Percentiles rank a stretch among this genome's conserved stretches.
Evolutionary conservation across 2,888 invertebrate species (phyloP).

Genomic region (Leucophenga maculata): DNA sequence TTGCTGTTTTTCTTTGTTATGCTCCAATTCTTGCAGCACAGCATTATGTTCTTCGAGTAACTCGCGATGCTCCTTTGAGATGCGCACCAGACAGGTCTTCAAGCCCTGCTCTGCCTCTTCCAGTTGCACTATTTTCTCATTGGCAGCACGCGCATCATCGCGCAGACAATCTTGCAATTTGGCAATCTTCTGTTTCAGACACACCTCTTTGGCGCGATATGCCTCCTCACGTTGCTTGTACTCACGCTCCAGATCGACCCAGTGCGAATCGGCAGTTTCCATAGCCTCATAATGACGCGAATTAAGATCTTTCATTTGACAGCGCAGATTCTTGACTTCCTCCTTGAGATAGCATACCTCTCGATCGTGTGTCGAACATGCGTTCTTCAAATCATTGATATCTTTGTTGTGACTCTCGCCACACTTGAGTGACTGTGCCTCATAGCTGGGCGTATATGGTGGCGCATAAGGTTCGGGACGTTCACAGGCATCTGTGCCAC

Average conservation of each 20-base stretch:
- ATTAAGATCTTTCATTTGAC: slow-evolving; percentile 75
- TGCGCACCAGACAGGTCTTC: slow-evolving; percentile 74
- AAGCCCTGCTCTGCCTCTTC: slow-evolving; percentile 76
- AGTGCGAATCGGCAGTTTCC: slow-evolving; percentile 81
- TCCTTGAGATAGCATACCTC: slow-evolving; percentile 60
- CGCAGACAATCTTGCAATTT: slow-evolving; percentile 75
- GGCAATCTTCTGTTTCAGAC: slow-evolving; percentile 75
- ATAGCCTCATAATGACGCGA: slow-evolving; percentile 80
- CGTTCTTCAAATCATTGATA: background rate
- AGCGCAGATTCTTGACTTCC: slow-evolving; percentile 65
- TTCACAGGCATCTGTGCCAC: slow-evolving; percentile 5
- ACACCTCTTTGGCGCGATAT: slow-evolving; percentile 71
- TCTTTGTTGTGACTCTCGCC: too few species aligned
- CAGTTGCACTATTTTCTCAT: slow-evolving; percentile 75
- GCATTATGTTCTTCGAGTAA: slow-evolving; percentile 73
- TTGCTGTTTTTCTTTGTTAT: slow-evolving; percentile 74
- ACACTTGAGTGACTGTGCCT: background rate
- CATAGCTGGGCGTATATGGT: slow-evolving; percentile 14
- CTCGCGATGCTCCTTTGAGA: slow-evolving; percentile 75
- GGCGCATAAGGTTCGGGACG: background rate
- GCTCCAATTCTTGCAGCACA: slow-evolving; percentile 73
- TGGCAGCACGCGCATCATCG: slow-evolving; percentile 73
- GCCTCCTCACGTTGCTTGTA: slow-evolving; percentile 77
- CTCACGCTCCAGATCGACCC: slow-evolving; percentile 79
- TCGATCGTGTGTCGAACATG: slow-evolving; percentile 29